Conservation (phyloP, 2,888 invertebrate species). For the Latrodectus elegans region DNA sequence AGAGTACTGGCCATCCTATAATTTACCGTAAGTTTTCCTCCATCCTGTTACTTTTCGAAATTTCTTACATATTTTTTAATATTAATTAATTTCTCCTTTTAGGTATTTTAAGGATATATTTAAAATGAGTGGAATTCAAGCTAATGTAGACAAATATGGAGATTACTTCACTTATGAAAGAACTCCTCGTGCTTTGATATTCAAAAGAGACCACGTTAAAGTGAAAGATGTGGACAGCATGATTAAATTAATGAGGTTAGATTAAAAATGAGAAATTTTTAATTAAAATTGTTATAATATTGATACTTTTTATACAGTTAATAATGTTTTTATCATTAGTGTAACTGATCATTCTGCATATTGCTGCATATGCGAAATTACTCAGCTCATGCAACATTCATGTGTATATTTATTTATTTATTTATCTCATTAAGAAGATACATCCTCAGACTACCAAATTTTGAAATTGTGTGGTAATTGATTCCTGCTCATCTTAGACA, state of each 20-base stretch:
- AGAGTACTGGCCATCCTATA: slow-evolving; percentile 85
- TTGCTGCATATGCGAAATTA: not conserved
- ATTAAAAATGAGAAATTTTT: not conserved
- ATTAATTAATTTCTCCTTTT: slow-evolving; percentile 19
- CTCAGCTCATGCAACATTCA: slow-evolving; percentile 25
- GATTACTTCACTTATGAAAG: slow-evolving; percentile 81
- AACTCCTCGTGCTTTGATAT: slow-evolving; percentile 81
- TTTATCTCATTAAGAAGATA: not conserved
- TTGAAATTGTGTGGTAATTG: too few relatives aligned
- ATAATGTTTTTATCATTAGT: too few relatives aligned
- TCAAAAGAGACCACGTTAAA: slow-evolving; percentile 79
- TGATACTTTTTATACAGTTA: too few relatives aligned
- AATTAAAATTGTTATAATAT: too few relatives aligned
- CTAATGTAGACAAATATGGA: slow-evolving; percentile 78
- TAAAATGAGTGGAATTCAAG: slow-evolving; percentile 80
- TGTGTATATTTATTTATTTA: not conserved
- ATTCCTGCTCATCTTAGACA: too few relatives aligned
- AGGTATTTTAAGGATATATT: slow-evolving; percentile 80
- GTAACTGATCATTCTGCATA: not conserved
- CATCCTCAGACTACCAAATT: not conserved
- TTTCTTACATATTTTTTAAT: not conserved
- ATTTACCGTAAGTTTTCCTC: slow-evolving; percentile 78
- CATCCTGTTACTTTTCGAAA: not conserved
- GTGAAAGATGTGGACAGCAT: slow-evolving; percentile 80
- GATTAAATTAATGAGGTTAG: slow-evolving; percentile 78